Conservation (phyloP, 92 coral and sea anemone species). For the Blastomussa wellsi region DNA sequence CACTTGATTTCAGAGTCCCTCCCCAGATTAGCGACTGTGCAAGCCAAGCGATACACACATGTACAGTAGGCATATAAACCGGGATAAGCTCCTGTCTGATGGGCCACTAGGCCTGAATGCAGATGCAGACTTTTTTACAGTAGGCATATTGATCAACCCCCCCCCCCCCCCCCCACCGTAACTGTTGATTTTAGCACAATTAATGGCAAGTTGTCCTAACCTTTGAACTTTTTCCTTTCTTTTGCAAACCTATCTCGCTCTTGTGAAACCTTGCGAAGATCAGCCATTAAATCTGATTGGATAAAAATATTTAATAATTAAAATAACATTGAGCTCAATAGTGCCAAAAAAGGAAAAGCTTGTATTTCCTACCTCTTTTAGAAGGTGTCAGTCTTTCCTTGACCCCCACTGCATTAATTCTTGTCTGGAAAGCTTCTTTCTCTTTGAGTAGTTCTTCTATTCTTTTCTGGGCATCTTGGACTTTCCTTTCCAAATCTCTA, state of each 20-base stretch:
- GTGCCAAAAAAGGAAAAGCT: neutral
- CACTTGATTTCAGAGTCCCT: too few relatives aligned
- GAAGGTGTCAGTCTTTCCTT: slow-evolving; percentile 80
- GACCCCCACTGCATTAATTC: slow-evolving; percentile 58
- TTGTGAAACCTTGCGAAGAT: slow-evolving; percentile 70
- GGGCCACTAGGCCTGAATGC: too few relatives aligned
- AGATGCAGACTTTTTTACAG: too few relatives aligned
- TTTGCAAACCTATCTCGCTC: slow-evolving; percentile 66
- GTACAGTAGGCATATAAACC: too few relatives aligned
- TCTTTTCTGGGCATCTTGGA: slow-evolving; percentile 59
- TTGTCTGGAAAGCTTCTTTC: slow-evolving; percentile 65
- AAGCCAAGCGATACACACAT: too few relatives aligned
- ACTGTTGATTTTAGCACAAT: neutral
- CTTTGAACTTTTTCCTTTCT: slow-evolving; percentile 77
- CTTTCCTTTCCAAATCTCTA: slow-evolving; percentile 73
- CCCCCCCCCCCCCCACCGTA: too few relatives aligned
- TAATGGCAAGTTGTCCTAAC: slow-evolving; percentile 31
- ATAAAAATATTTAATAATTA: neutral
- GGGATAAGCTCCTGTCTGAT: too few relatives aligned
- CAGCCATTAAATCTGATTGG: slow-evolving; percentile 53
- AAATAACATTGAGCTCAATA: neutral
- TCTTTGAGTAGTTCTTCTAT: slow-evolving; percentile 60
- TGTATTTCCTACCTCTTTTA: slow-evolving; percentile 61
- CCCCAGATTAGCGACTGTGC: too few relatives aligned
- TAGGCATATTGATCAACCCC: too few relatives aligned